Evolutionary conservation across 2,888 invertebrate genomes (phyloP), one percentile per base, ranked within the genome.

Genomic region (Sminthurides aquaticus): DNA sequence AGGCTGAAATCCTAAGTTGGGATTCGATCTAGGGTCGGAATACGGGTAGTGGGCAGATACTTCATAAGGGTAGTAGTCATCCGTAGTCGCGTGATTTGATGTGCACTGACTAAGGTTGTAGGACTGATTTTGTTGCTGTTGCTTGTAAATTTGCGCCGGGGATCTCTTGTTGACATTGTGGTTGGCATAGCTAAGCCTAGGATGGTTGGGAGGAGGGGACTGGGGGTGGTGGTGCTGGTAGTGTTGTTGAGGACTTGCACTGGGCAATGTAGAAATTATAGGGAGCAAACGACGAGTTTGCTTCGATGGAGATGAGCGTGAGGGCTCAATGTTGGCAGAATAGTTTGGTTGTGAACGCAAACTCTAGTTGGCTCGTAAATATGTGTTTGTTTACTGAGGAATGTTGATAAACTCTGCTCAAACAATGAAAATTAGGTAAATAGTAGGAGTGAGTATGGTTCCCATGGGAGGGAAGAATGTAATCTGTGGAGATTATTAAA

Each of bases 201-300:
- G 57, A 26, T 26, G 24, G 24, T 15, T 25, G 52, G 18, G 27
- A 28, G 52, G n/a, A 52, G 24, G 29, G 18, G 1, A 15, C n/a
- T 34, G 43, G 15, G 2, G 11, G 57, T 26, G n/a, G 57, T 26
- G 26, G 18, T 18, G 24, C 8, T 15, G 11, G 57, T 26, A n/a
- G 57, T 26, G 26, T 20, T 18, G 24, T 55, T 55, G 27, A 26
- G 27, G 20, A 26, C 26, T 24, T n/a, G 18, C n/a, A 61, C 43
- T 61, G 22, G 61, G 2, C 24, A 61, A 61, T 61, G 52, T 34
- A 18, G 61, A 55, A 52, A 61, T 22, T 29, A n/a, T 61, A 15
- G 61, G 61, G 29, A 61, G 61, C 61, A 61, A 61, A 54, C 61
- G 54, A 28, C 55, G 55, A 22, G 54, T 61, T 29, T 54, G 61